phyloP scores from a whole-genome alignment of 2,888 invertebrate genomes.

The Pinctada fucata region DNA sequence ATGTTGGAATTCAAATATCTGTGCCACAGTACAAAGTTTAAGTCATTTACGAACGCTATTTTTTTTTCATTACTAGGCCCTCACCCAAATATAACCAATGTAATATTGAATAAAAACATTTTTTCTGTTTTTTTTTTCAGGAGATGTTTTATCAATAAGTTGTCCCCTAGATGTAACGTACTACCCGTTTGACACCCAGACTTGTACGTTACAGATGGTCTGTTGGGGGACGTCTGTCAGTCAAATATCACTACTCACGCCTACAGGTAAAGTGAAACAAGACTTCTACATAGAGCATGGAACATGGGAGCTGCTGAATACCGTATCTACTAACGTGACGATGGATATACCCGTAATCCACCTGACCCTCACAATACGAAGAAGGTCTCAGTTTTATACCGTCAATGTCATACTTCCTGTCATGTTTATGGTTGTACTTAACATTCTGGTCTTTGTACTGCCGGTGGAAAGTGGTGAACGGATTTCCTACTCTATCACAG shows the following conservation, averaged over 20 bases:
- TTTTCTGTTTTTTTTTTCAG: background rate
- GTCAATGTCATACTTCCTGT: slow-evolving; percentile 44
- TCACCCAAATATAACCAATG: no score
- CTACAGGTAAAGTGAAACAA: background rate
- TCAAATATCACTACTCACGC: slow-evolving; percentile 26
- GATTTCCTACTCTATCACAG: slow-evolving; percentile 42
- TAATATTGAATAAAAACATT: no score
- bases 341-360: slow-evolving; percentile 9
- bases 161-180: slow-evolving; percentile 41
- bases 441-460: slow-evolving; percentile 41
- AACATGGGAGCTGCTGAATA: slow-evolving; percentile 34
- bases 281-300: slow-evolving; percentile 37
- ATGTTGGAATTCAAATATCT: no score
- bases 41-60: no score
- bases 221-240: slow-evolving; percentile 33
- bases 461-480: slow-evolving; percentile 44
- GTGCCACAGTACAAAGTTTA: no score
- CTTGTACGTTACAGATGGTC: slow-evolving; percentile 27
- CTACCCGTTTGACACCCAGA: slow-evolving; percentile 44
- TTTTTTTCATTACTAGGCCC: no score
- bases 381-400: slow-evolving; percentile 37
- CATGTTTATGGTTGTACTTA: slow-evolving; percentile 40
- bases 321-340: background rate
- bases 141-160: slow-evolving; percentile 29
- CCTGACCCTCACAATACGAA: slow-evolving; percentile 33